These are phyloP conservation scores for Dorcus hopei DNA, from an alignment of 2,888 invertebrate species.

Conservation along the genomic window DNA sequence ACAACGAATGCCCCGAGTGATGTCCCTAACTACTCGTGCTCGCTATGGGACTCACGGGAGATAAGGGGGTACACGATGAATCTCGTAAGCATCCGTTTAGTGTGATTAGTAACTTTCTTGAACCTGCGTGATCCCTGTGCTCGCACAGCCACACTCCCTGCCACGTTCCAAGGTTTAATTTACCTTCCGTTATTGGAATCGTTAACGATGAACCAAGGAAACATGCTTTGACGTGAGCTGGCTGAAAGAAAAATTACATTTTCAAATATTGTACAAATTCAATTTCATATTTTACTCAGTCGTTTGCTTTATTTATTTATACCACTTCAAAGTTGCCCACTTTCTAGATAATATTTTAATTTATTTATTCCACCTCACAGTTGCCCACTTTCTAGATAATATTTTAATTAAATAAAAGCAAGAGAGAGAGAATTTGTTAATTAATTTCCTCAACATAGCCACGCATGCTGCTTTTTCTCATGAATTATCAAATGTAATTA, in stretches of 20 bases:
- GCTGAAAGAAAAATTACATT: constrained; percentile 57
- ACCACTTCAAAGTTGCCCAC: too few relatives aligned
- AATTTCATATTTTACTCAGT: too few relatives aligned
- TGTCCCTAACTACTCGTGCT: constrained; percentile 91
- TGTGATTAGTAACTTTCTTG: constrained; percentile 80
- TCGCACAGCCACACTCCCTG: constrained; percentile 98
- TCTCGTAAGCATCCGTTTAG: constrained; percentile 87
- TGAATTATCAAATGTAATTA: too few relatives aligned
- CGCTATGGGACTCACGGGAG: constrained; percentile 80
- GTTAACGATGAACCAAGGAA: constrained; percentile 93
- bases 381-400: neutral
- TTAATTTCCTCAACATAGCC: neutral
- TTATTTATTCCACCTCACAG: too few relatives aligned
- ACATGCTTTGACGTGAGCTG: constrained; percentile 95
- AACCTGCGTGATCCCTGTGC: constrained; percentile 94
- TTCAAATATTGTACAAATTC: neutral
- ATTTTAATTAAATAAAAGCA: neutral
- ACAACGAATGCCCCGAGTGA: constrained; percentile 53
- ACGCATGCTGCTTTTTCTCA: neutral
- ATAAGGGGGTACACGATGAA: constrained; percentile 81
- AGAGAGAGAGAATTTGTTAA: neutral
- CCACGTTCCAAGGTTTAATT: constrained; percentile 94
- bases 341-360: too few relatives aligned
- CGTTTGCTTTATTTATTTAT: too few relatives aligned
- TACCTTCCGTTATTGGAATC: constrained; percentile 94